These are phyloP conservation scores for Columba janthina DNA, from an alignment of 2,113 vertebrate genomes.

Conservation along the genomic window DNA sequence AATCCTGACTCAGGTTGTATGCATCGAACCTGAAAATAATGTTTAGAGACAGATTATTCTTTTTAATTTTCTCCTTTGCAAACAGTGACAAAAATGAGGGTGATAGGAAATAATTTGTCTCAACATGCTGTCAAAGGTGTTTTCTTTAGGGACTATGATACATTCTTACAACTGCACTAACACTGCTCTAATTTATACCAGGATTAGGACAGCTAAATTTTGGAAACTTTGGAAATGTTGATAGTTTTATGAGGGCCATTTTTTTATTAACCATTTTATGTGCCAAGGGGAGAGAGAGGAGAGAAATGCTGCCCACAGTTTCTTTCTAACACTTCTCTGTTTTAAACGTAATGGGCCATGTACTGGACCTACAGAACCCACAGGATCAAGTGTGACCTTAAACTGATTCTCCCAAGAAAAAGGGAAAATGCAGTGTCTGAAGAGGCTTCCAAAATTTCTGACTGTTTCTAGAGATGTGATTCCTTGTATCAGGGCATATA, in stretches of 20 bases:
- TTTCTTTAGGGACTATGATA: not conserved
- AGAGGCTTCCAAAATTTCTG: not conserved
- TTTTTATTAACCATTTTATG: not conserved
- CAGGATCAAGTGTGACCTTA: not conserved
- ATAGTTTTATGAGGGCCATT: not conserved
- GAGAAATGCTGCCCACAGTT: not conserved
- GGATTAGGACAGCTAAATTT: not conserved
- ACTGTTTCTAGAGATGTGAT: not conserved
- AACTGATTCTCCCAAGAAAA: not conserved
- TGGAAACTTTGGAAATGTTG: not conserved
- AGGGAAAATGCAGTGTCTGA: not conserved
- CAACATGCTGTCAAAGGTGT: not conserved
- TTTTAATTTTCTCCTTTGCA: conserved; percentile 35
- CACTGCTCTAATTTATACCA: not conserved
- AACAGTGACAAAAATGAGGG: conserved; percentile 1
- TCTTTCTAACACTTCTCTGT: not conserved
- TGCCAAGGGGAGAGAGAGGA: not conserved
- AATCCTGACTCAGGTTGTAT: not conserved
- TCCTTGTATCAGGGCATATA: not conserved
- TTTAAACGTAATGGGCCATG: not conserved
- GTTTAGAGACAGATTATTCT: not conserved
- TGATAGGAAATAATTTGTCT: not conserved
- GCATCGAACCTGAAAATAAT: not conserved
- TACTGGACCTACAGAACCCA: not conserved
- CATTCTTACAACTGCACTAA: not conserved